These are phyloP conservation scores for Struthio camelus DNA, from an alignment of 2,113 vertebrate species.

Conservation along the genomic window DNA sequence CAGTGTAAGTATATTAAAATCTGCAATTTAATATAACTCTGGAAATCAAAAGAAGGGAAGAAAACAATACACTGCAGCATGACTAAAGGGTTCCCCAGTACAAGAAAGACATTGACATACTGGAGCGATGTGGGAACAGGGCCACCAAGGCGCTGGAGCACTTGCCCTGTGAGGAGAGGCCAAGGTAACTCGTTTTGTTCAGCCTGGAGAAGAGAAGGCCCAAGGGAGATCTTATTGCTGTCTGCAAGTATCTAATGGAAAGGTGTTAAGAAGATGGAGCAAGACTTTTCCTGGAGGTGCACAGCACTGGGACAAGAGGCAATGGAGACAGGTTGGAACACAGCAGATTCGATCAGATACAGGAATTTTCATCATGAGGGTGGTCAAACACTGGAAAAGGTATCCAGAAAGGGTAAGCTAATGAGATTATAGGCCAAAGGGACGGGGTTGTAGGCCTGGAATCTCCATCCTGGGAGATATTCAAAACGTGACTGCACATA, in stretches of 20 bases:
- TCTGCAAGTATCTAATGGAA: neutral
- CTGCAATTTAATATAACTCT: neutral
- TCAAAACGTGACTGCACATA: neutral
- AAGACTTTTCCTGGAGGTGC: neutral
- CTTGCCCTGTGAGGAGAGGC: neutral
- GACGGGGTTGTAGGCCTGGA: no score
- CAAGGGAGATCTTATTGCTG: neutral
- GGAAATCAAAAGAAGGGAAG: neutral
- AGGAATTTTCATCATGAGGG: neutral
- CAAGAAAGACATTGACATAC: neutral
- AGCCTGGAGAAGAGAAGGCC: neutral
- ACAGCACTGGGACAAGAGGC: neutral
- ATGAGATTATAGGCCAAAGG: no score
- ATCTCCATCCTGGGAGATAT: neutral
- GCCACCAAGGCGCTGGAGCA: neutral
- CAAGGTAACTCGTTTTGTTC: neutral
- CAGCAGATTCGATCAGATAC: neutral
- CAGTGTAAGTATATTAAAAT: neutral
- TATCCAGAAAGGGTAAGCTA: neutral
- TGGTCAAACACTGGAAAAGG: neutral
- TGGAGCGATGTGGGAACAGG: neutral
- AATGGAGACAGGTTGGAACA: neutral
- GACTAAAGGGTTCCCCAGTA: neutral
- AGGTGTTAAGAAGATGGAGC: neutral
- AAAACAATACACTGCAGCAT: neutral